Percentiles rank a stretch among this genome's conserved stretches.
phyloP scores from a whole-genome alignment of 2,113 vertebrate genomes.

The Limanda limanda region DNA sequence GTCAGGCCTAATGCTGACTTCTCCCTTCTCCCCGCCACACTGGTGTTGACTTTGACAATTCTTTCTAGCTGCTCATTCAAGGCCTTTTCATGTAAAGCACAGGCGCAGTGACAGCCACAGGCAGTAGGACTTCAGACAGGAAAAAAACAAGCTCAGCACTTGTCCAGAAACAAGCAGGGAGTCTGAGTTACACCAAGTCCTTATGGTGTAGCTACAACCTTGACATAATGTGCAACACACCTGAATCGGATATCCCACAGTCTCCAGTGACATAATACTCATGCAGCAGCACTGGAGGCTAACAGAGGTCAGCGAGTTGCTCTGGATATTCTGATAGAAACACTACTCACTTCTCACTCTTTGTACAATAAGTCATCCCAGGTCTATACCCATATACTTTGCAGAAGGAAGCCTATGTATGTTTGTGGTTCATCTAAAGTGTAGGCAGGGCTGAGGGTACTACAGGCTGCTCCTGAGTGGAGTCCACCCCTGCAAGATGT shows the following conservation, averaged over 20 bases:
- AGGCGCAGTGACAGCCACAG: conserved; percentile 16
- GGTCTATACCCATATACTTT: conserved; percentile 2
- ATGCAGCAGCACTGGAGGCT: conserved; percentile 24
- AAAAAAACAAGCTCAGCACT: conserved; percentile 48
- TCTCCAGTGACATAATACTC: conserved; percentile 26
- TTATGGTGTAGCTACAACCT: conserved; percentile 67
- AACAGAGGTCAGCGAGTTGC: conserved; percentile 50
- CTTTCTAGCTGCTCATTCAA: conserved; percentile 7
- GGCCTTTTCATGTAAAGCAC: conserved; percentile 23
- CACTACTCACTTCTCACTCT: conserved; percentile 38
- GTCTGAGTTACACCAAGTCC: conserved; percentile 47
- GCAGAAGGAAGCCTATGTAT: not conserved
- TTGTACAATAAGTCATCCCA: conserved; percentile 8
- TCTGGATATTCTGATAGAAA: conserved; percentile 35
- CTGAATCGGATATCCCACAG: conserved; percentile 54
- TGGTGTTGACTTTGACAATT: conserved; percentile 40
- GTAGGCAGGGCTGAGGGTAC: conserved; percentile 28
- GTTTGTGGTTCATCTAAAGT: conserved; percentile 23
- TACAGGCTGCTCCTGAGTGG: conserved; percentile 38
- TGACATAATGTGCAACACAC: conserved; percentile 66
- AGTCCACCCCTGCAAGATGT: conserved; percentile 42
- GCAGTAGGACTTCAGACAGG: conserved; percentile 9
- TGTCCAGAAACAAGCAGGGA: conserved; percentile 48
- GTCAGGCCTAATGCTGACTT: conserved; percentile 47
- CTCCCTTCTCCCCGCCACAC: conserved; percentile 6